Conservation (phyloP, 1,140 invertebrate genomes). For the Drosophila kohkoa region DNA sequence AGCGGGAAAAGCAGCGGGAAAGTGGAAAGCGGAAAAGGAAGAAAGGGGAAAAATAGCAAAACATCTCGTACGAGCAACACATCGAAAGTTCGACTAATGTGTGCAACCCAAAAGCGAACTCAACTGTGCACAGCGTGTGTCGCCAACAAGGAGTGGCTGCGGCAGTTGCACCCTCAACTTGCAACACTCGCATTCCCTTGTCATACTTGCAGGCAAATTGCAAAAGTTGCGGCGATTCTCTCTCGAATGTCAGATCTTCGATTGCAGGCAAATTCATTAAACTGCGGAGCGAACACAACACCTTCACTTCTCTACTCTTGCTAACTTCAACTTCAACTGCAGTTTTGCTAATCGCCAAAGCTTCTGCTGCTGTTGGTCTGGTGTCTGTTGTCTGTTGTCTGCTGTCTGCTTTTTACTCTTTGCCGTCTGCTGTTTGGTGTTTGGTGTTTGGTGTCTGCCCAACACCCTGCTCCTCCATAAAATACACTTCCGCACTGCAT, state of each 20-base stretch:
- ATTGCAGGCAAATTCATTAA: constrained; percentile 64
- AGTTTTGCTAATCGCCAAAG: constrained; percentile 44
- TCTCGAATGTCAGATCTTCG: constrained; percentile 42
- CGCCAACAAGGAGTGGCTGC: constrained; percentile 44
- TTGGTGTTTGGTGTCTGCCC: constrained; percentile 9
- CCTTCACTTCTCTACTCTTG: neutral
- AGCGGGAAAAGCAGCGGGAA: neutral
- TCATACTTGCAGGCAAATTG: constrained; percentile 69
- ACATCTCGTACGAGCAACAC: constrained; percentile 6
- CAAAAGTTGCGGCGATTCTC: constrained; percentile 63
- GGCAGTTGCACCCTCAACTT: neutral
- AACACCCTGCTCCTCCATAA: constrained; percentile 39
- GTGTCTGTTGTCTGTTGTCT: constrained; percentile 9
- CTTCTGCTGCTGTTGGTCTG: constrained; percentile 5
- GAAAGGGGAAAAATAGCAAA: neutral
- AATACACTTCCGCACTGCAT: constrained; percentile 77
- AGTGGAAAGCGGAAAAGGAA: neutral
- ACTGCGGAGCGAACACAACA: constrained; percentile 5
- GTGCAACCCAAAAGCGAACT: constrained; percentile 41
- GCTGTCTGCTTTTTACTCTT: constrained; percentile 1
- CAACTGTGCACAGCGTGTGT: constrained; percentile 54
- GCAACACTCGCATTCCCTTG: neutral
- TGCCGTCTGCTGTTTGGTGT: constrained; percentile 6
- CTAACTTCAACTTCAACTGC: constrained; percentile 11
- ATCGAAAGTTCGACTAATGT: constrained; percentile 56